Conservation (phyloP, 2,888 invertebrate species). For the Leucophenga montana region DNA sequence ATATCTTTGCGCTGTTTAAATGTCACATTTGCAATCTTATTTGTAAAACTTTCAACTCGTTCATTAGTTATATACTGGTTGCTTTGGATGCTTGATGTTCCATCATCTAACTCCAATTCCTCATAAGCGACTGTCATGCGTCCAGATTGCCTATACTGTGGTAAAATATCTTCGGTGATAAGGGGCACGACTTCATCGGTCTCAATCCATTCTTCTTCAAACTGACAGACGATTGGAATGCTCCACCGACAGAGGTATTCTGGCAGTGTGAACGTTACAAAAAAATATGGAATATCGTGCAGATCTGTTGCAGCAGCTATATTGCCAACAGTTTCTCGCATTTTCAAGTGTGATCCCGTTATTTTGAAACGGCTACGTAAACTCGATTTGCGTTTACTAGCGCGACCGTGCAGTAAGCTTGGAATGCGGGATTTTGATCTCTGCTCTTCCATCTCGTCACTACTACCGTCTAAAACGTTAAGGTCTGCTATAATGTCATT, state of each 20-base stretch:
- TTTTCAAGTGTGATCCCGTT: background rate
- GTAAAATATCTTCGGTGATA: background rate
- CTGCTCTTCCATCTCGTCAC: too few relatives aligned
- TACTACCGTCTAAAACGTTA: background rate
- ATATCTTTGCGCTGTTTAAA: background rate
- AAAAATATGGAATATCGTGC: constrained; percentile 51
- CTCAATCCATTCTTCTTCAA: constrained; percentile 41
- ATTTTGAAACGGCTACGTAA: background rate
- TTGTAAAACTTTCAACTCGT: background rate
- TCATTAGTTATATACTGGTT: background rate
- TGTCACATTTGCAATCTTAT: background rate
- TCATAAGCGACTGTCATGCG: background rate
- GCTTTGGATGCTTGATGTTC: background rate
- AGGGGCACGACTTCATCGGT: background rate
- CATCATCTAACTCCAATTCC: background rate
- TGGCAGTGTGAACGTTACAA: constrained; percentile 58
- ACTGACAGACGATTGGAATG: constrained; percentile 64
- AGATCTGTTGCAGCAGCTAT: background rate
- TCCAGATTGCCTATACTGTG: constrained; percentile 3
- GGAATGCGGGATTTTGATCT: background rate
- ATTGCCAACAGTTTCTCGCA: background rate
- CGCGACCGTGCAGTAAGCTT: too few relatives aligned
- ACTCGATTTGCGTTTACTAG: background rate
- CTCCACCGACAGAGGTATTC: constrained; percentile 60
- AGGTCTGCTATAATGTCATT: constrained; percentile 31